Evolutionary conservation across 2,113 vertebrate genomes (phyloP).

Genomic region (Sorex araneus): DNA sequence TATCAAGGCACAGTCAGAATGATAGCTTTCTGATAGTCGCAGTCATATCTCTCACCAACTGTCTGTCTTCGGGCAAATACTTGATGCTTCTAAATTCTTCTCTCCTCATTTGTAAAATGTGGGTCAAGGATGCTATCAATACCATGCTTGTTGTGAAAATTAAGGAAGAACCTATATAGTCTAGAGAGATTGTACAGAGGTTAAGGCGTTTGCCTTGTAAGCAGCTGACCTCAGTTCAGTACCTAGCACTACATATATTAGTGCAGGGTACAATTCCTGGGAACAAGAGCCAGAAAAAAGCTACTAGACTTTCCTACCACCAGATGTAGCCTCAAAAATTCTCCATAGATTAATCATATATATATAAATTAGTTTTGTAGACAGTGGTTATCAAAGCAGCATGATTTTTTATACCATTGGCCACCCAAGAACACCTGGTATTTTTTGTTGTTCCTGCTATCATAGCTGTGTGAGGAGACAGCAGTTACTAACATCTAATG

Average conservation of each 20-base stretch:
- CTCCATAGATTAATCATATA: neutral
- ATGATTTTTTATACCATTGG: neutral
- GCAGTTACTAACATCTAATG: neutral
- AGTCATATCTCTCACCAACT: neutral
- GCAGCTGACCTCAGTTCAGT: no score
- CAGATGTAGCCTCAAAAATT: no score
- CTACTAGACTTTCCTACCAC: no score
- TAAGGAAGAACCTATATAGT: neutral
- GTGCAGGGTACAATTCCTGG: no score
- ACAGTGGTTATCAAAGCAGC: neutral
- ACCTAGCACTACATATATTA: no score
- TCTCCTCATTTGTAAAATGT: conserved; percentile 13
- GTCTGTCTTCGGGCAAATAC: neutral
- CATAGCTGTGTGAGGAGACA: neutral
- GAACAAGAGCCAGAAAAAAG: no score
- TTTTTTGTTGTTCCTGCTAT: neutral
- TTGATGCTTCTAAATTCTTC: neutral
- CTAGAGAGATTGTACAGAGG: no score
- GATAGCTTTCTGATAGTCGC: neutral
- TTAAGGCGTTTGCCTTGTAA: no score
- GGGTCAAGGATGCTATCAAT: neutral
- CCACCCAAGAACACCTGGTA: neutral
- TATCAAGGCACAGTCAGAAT: neutral
- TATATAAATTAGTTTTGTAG: neutral
- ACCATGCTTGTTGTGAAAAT: neutral